Base-by-base conservation (phyloP, 30 jellyfish, hydroid and myxozoan genomes). In the Clytia hemisphaerica region DNA sequence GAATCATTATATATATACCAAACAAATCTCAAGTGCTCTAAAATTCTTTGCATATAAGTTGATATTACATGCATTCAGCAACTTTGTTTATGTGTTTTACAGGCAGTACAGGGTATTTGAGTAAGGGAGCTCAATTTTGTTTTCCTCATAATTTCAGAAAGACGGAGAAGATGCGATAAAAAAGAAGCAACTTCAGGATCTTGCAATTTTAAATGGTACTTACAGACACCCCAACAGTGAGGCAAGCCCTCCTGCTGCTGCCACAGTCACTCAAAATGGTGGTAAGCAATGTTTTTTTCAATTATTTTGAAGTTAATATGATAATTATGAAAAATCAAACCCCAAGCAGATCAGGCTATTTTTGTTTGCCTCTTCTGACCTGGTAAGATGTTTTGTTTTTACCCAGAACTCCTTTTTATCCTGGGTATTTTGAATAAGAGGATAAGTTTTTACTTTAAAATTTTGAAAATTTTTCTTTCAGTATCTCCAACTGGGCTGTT, bases 131-230 rank as follows among this genome's bases (percentile, higher is more conserved):
- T n/a, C n/a, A n/a, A n/a, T n/a, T n/a, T n/a, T n/a, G n/a, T n/a
- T n/a, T n/a, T n/a, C n/a, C n/a, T n/a, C n/a, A n/a, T n/a, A n/a
- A 3, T 62, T 62, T 30, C 44, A 89, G 99, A 93, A 83, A 44
- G 99, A 91, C 53, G 94, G 99, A 35, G 99, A 91, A 40, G 99
- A 91, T 67, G 99, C 77, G 22, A 91, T 91, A 36, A 91, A 91
- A 45, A 72, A 92, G 47, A 91, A 91, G 46, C 99, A 91, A 63
- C 71, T 91, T 18, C 94, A 91, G 37, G 99, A 91, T 46, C 58
- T 91, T 53, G 99, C 99, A 7, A 91, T 91, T 19, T 72, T 91
- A n/a, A 91, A 91, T 71, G 99, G 99, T 14, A 91, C 99, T 0
- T 81, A 83, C 24, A 53, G 99, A 45, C 88, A 63, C 4, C 87